Evolutionary conservation across 2,113 vertebrate genomes (phyloP), one percentile per base, ranked within the genome.

Genomic region (Sebastes fasciatus): DNA sequence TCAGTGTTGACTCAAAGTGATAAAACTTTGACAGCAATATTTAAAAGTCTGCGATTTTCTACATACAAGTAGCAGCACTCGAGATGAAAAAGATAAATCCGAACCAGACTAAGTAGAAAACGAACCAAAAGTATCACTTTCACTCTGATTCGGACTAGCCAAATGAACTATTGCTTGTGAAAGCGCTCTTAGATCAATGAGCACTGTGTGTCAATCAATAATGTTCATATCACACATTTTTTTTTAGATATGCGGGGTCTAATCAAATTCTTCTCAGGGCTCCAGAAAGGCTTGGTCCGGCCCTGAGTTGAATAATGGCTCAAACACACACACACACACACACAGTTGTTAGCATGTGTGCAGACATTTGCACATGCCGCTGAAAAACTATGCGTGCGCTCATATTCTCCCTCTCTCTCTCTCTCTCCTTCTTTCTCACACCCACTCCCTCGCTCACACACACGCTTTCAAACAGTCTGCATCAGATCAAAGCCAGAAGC

Each of bases 401-500:
- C 45, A 1, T 45, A 62, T 76, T 74, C 43, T 79, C 21, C 51
- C 52, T 72, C 74, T 74, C 67, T 79, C 67, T n/a, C 57, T 70
- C 46, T 51, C 21, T 45, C 19, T 42, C 10, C 60, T 60, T 19
- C 75, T 74, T 64, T 74, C 85, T 86, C 71, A 74, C 88, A 85
- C 66, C 66, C 73, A 5, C 34, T 69, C 68, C 23, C 68, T 68
- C 66, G 8, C 80, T 75, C 83, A 64, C 63, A 83, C 83, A 85
- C 69, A 89, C 69, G 74, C 89, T 87, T 89, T 90, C 93, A 92
- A 92, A 80, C 83, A 70, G 86, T 90, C 80, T 75, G 76, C 86
- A 87, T 89, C 79, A 87, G 88, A 94, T 94, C 93, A 94, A 94
- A 94, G 94, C 82, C 68, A 10, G 51, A 26, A 51, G 60, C 64